These are phyloP conservation scores for Epiblema foenella DNA, from an alignment of 2,888 invertebrate genomes.

Conservation along the genomic window DNA sequence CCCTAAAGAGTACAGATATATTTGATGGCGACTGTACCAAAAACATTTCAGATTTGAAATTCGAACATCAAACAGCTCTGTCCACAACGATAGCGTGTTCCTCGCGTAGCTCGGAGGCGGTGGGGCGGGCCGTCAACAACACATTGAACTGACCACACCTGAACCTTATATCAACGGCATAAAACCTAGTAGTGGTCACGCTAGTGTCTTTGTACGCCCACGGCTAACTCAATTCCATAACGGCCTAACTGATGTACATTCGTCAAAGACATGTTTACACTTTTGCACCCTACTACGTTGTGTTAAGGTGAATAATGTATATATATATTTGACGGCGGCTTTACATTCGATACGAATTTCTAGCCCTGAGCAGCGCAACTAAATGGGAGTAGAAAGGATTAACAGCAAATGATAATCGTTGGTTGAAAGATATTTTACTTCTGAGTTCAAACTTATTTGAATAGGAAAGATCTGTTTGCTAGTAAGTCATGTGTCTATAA, in stretches of 20 bases:
- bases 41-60: not conserved
- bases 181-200: not conserved
- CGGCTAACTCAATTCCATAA: not conserved
- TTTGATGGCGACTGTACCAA: too few species aligned
- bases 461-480: not conserved
- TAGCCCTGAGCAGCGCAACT: too few species aligned
- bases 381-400: not conserved
- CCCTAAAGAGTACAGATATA: too few species aligned
- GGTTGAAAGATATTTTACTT: not conserved
- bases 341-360: too few species aligned
- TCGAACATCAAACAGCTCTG: not conserved
- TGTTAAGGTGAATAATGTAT: too few species aligned
- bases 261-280: not conserved
- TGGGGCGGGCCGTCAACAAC: constrained; percentile 17
- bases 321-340: too few species aligned
- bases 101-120: constrained; percentile 21
- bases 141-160: not conserved
- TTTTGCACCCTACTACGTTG: too few species aligned
- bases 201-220: constrained; percentile 1
- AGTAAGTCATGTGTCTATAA: too few species aligned
- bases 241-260: not conserved
- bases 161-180: not conserved
- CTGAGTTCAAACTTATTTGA: not conserved
- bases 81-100: not conserved
- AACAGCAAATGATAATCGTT: not conserved